Evolutionary conservation across 2,113 vertebrate species (phyloP).

Genomic region (Eptesicus fuscus): DNA sequence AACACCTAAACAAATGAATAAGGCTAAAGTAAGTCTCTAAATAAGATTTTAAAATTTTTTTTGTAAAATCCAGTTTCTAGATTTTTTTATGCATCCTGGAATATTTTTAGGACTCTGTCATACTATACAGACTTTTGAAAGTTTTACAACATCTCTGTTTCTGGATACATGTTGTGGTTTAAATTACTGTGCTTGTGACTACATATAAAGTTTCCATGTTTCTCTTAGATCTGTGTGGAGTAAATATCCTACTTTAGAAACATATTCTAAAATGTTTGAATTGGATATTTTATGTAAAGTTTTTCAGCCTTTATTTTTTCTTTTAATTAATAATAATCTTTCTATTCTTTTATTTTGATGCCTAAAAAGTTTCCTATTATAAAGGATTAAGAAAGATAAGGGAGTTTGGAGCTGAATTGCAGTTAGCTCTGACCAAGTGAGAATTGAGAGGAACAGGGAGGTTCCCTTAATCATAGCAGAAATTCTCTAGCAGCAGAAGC

Average conservation of each 20-base stretch:
- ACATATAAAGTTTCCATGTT: neutral
- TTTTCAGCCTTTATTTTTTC: neutral
- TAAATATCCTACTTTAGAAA: neutral
- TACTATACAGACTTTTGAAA: neutral
- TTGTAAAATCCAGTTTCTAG: neutral
- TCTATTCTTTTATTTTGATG: neutral
- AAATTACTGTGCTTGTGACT: neutral
- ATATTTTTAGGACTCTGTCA: neutral
- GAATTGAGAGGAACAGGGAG: slow-evolving; percentile 34
- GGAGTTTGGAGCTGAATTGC: neutral
- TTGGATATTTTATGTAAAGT: neutral
- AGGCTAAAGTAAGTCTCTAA: neutral
- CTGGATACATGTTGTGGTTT: neutral
- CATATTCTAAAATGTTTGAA: neutral
- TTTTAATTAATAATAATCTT: slow-evolving; percentile 4
- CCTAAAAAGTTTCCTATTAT: neutral
- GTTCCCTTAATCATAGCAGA: neutral
- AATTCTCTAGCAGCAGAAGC: slow-evolving; percentile 49
- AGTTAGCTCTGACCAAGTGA: slow-evolving; percentile 16
- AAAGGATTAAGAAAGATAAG: slow-evolving; percentile 16
- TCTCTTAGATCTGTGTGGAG: neutral
- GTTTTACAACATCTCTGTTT: neutral
- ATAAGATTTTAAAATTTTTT: neutral
- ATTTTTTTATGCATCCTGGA: neutral
- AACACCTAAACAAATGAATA: neutral